Base-by-base conservation (phyloP, 2,888 invertebrate genomes). In the Ferrisia virgata region DNA sequence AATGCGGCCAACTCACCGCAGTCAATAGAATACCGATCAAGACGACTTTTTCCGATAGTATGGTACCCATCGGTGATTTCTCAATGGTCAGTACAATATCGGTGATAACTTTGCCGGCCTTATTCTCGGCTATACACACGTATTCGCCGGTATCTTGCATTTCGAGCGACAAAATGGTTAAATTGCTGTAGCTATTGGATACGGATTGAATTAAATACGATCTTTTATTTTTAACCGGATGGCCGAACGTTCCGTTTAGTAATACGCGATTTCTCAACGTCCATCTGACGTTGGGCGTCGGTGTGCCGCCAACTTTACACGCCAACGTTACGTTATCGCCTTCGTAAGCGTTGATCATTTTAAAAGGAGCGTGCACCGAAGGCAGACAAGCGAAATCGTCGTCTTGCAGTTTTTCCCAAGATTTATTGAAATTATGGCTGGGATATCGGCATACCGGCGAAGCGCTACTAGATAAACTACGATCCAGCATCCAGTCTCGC, bases 331-430 rank as follows among this genome's bases (percentile, higher is more conserved):
- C 92, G 87, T 94, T 94, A 79, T 91, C 91, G 0, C 94, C 94
- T 88, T 94, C 94, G 22, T 92, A 89, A 0, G 93, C 93, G 85
- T 91, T 91, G 11, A 93, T 91, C 79, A 91, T 91, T 11, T 91
- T 90, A 72, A 91, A 90, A 9, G 90, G 89, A 6, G 93, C 92
- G 85, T 91, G 90, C 33, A 94, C 93, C 88, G 92, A 92, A 0
- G 95, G 95, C 85, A 91, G 90, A 88, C 95, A 95, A 0, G 95
- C 94, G 87, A 94, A 94, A 86, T 95, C 95, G 87, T 95, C 94
- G 85, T 94, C 89, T 85, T 93, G 93, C 76, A 95, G 90, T 86
- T 92, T 91, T 88, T 94, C 94, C 95, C 95, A 95, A 1, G 93
- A 89, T 86, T 92, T 92, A 4, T 91, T 91, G 80, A 90, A 89